These are phyloP conservation scores for Campylomormyrus numenius DNA, from an alignment of 2,113 vertebrate species.

Conservation along the genomic window DNA sequence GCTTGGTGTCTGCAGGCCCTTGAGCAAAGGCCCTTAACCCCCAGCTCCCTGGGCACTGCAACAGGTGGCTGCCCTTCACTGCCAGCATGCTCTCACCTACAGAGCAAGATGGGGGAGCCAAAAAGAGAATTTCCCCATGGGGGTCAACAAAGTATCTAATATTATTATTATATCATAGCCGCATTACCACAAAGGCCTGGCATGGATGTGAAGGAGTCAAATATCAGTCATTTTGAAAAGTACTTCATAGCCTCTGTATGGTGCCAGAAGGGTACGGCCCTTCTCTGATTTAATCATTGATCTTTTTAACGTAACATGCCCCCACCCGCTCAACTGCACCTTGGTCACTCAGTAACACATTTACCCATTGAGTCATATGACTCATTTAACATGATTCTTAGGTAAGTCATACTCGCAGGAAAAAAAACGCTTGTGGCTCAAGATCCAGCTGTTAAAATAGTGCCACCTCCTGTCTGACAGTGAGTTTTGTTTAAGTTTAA, in stretches of 20 bases:
- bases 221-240: background rate
- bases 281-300: background rate
- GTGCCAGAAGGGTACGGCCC: background rate
- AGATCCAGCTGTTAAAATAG: background rate
- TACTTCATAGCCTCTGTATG: background rate
- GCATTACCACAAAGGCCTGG: background rate
- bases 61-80: too few species aligned
- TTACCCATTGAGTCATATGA: background rate
- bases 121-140: too few species aligned
- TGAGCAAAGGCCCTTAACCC: too few species aligned
- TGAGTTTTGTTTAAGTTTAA: background rate
- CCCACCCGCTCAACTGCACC: background rate
- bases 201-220: background rate
- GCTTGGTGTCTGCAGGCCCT: too few species aligned
- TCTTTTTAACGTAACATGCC: background rate
- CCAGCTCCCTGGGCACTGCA: too few species aligned
- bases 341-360: background rate
- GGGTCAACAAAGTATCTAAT: too few species aligned
- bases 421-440: background rate
- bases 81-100: too few species aligned
- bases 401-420: background rate
- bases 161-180: background rate
- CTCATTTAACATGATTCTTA: background rate
- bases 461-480: background rate
- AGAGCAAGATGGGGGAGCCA: too few species aligned